phyloP scores from a whole-genome alignment of 35 echinoderm and acorn worm genomes.

The Amphiura filiformis region DNA sequence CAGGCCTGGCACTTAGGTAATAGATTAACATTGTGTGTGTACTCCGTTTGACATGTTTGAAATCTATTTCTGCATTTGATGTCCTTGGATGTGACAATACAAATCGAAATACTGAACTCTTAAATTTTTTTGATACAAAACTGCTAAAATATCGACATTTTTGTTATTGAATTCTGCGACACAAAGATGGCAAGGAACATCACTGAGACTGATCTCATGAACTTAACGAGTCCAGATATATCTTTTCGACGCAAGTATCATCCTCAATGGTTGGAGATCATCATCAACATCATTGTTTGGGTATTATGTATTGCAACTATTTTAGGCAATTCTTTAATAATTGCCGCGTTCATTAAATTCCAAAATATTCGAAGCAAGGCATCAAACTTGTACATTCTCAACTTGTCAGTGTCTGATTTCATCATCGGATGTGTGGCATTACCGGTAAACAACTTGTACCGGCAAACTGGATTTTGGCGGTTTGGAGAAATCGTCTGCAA shows the following conservation, averaged over 20 bases:
- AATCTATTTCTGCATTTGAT: no score
- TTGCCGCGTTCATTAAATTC: neutral
- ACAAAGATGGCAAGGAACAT: no score
- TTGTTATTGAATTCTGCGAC: no score
- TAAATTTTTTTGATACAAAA: no score
- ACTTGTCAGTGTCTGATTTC: neutral
- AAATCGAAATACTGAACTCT: no score
- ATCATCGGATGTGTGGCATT: neutral
- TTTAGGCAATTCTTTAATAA: neutral
- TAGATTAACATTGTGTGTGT: no score
- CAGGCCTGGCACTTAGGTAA: no score
- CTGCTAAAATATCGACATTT: no score
- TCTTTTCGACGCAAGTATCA: neutral
- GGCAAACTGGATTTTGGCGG: neutral
- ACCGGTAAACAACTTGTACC: neutral
- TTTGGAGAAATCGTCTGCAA: neutral
- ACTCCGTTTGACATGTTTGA: no score
- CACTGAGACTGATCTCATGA: no score
- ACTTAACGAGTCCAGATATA: no score
- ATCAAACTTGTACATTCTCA: neutral
- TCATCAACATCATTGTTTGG: neutral
- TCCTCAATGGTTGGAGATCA: neutral
- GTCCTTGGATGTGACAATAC: no score
- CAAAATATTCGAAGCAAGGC: neutral
- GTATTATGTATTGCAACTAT: neutral